Conservation (phyloP, 53 echinoderm and acorn worm genomes). For the Paracentrotus lividus region DNA sequence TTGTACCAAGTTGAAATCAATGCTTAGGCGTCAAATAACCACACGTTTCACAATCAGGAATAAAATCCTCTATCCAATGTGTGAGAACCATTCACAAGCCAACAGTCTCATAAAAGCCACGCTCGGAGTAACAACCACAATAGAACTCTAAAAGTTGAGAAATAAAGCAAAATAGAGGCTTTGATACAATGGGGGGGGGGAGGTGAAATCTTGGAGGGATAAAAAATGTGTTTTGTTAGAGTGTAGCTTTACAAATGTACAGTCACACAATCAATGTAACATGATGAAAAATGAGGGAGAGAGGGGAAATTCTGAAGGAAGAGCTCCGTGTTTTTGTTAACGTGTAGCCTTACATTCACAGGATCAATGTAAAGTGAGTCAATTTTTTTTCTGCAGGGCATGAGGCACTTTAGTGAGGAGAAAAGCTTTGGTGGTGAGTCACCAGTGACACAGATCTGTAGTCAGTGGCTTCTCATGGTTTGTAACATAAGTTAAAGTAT, state of each 20-base stretch:
- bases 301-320: not conserved
- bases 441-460: conserved; percentile 24
- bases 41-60: not conserved
- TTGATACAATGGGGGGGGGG: not conserved
- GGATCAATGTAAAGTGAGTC: not conserved
- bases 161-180: not conserved
- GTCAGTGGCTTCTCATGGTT: not conserved
- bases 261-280: not conserved
- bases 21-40: conserved; percentile 25
- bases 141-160: conserved; percentile 16
- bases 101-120: not conserved
- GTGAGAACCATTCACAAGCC: conserved; percentile 30
- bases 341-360: not conserved
- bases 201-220: not conserved
- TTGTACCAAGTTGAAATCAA: not conserved
- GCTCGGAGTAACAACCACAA: conserved; percentile 27
- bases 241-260: not conserved
- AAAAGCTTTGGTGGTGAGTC: conserved; percentile 19
- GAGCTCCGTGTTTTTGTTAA: not conserved
- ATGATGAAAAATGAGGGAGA: too few species aligned
- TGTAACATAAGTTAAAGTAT: not conserved
- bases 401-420: not conserved
- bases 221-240: not conserved
- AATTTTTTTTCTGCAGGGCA: conserved; percentile 24
- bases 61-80: conserved; percentile 2